These are phyloP conservation scores for Caenorhabditis doughertyi DNA, from an alignment of 2,888 invertebrate species.

Conservation along the genomic window DNA sequence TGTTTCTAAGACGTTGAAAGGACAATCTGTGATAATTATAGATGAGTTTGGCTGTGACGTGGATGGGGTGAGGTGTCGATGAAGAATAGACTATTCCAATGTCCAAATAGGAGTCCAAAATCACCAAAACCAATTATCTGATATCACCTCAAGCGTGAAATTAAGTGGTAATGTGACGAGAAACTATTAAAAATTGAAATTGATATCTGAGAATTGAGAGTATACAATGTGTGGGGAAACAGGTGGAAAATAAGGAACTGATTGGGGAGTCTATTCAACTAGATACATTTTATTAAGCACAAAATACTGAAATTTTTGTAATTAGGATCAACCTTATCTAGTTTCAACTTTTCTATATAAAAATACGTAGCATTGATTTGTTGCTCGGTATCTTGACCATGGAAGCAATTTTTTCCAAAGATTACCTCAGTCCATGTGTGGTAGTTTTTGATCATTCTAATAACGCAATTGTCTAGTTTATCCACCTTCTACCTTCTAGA, in stretches of 20 bases:
- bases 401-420: too few relatives aligned
- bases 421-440: too few relatives aligned
- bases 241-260: conserved; percentile 9
- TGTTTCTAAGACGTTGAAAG: conserved; percentile 2
- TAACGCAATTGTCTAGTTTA: too few relatives aligned
- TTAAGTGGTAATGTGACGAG: neutral
- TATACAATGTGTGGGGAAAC: neutral
- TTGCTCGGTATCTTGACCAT: too few relatives aligned
- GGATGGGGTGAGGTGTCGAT: neutral
- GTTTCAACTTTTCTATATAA: too few relatives aligned
- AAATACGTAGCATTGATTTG: too few relatives aligned
- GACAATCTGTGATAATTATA: conserved; percentile 4
- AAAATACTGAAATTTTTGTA: neutral
- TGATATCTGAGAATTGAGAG: neutral
- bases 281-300: neutral
- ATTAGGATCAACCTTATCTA: too few relatives aligned
- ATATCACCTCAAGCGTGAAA: conserved; percentile 1
- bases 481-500: neutral
- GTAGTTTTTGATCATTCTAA: too few relatives aligned
- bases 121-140: neutral
- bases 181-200: neutral
- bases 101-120: neutral
- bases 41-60: neutral
- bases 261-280: neutral
- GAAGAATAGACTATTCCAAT: neutral